A percentile compares a stretch with the other conserved stretches of the same genome.
Conservation (phyloP, 2,113 vertebrate genomes). For the Aptenodytes forsteri region DNA sequence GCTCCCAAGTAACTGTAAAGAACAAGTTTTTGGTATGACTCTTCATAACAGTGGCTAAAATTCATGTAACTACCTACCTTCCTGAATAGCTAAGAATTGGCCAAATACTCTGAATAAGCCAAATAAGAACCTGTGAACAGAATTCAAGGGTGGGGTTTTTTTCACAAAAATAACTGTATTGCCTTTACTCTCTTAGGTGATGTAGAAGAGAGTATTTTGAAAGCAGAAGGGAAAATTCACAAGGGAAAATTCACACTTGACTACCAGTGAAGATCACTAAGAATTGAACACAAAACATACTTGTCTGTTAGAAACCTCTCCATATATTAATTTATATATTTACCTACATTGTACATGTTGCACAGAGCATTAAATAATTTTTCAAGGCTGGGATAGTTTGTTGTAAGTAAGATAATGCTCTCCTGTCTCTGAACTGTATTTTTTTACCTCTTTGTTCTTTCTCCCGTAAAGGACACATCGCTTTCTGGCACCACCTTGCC, state of each 20-base stretch:
- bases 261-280: neutral
- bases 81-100: neutral
- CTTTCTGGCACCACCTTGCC: neutral
- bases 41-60: neutral
- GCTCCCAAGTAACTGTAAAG: neutral
- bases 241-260: neutral
- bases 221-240: neutral
- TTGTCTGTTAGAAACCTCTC: neutral
- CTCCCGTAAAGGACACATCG: neutral
- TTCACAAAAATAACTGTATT: neutral
- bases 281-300: neutral
- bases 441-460: neutral
- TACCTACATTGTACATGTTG: neutral
- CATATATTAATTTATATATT: neutral
- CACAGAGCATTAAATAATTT: neutral
- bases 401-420: neutral
- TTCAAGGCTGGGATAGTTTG: neutral
- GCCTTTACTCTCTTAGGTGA: neutral
- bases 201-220: neutral
- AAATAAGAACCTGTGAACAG: neutral
- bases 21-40: neutral
- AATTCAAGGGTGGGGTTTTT: neutral
- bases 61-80: neutral
- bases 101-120: neutral
- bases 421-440: neutral